Base-by-base conservation (phyloP, 2,113 vertebrate species). In the Catagonus wagneri region DNA sequence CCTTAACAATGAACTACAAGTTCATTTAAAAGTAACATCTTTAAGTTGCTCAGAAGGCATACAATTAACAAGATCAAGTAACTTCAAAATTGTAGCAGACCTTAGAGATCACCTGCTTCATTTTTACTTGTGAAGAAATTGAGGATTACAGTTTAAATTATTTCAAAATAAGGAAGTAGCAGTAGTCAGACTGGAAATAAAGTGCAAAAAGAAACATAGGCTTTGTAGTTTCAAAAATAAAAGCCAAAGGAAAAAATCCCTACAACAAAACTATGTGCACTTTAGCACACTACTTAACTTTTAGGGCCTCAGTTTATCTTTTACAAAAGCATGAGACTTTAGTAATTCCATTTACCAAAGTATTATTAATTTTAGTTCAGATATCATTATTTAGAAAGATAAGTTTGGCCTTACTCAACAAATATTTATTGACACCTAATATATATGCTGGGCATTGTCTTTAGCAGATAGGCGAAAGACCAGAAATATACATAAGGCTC, bases 391-490 rank as follows among this genome's bases (percentile, higher is more conserved):
- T 54, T 15, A 79, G 58, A 52, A 95, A 90, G 61, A 36, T 83
- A 95, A 93, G 23, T 83, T 71, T 87, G 50, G 22, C 25, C 83
- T 95, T 91, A 65, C 29, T 81, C 81, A 74, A 80, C 56, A 90
- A 63, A 68, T 61, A 93, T 61, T 83, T 90, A 69, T 0, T 63
- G 52, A 60, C 25, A 71, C 16, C 60, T 83, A 61, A 84, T 81
- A 72, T n/a, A 78, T 10, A 68, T 65, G 13, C 25, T 66, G 90
- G 17, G 14, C 60, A 63, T 34, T 74, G 7, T 66, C n/a, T 56
- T 74, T 29, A 94, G 84, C 14, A 83, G 50, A 92, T 1, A 90
- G 39, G 29, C 39, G 76, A 81, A 96, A 50, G 25, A 61, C 63
- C 79, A 80, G 66, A 39, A 93, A 83, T 72, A n/a, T 29, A n/a